phyloP scores from a whole-genome alignment of 2,113 vertebrate genomes.

The Spizaetus ornatus region DNA sequence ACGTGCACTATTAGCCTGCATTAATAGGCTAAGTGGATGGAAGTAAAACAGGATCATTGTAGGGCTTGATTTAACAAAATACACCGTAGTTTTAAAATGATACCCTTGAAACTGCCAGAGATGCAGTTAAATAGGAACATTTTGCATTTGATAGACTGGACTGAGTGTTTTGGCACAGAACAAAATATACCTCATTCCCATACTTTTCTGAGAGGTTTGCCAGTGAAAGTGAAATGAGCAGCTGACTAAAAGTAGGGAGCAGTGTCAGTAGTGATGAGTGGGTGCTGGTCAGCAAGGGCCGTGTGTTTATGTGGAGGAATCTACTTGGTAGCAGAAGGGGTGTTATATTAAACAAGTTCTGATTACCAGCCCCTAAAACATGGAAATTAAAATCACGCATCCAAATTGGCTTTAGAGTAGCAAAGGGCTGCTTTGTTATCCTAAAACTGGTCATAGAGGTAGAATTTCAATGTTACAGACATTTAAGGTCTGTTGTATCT shows the following conservation, averaged over 20 bases:
- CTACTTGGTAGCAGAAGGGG: background rate
- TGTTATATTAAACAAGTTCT: background rate
- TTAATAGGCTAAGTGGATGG: constrained; percentile 58
- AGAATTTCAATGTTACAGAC: background rate
- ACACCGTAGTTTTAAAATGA: background rate
- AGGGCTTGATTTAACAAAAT: constrained; percentile 11
- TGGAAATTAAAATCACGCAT: background rate
- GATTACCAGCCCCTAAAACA: background rate
- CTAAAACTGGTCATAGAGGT: background rate
- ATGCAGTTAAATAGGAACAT: background rate
- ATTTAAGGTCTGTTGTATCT: background rate
- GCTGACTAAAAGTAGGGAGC: background rate
- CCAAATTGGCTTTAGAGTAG: background rate
- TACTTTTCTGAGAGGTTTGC: background rate
- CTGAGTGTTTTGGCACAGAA: background rate
- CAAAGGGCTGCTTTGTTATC: background rate
- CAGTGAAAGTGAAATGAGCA: background rate
- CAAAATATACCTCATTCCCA: background rate
- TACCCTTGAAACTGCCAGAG: background rate
- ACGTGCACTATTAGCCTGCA: constrained; percentile 64
- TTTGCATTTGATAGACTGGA: background rate
- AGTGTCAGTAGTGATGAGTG: fast-evolving
- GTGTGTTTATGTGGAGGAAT: background rate
- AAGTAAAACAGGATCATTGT: constrained; percentile 22
- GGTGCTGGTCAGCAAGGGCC: background rate